Evolutionary conservation across 2,113 vertebrate genomes (phyloP).

Genomic region (Diadophis punctatus): DNA sequence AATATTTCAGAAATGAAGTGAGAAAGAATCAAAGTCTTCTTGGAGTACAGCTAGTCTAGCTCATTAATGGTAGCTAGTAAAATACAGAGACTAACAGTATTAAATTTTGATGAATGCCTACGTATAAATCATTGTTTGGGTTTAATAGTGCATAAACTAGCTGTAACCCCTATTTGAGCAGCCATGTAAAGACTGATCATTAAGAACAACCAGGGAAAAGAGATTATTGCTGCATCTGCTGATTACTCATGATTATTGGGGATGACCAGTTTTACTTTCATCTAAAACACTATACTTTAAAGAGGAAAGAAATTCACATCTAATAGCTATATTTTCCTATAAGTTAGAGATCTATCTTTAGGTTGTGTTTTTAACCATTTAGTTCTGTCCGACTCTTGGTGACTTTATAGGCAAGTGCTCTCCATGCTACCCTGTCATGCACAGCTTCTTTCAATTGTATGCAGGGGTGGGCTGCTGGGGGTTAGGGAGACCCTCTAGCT

Average conservation of each 20-base stretch:
- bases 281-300: background rate
- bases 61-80: background rate
- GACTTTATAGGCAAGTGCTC: background rate
- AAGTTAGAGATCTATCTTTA: background rate
- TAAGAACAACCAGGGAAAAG: background rate
- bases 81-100: background rate
- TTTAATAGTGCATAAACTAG: background rate
- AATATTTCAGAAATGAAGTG: constrained; percentile 36
- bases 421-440: background rate
- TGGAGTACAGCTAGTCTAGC: too few species aligned
- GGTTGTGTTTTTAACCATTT: background rate
- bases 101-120: background rate
- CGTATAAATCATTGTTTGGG: background rate
- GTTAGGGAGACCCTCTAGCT: too few species aligned
- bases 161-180: background rate
- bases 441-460: background rate
- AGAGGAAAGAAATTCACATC: background rate
- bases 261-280: background rate
- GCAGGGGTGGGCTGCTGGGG: too few species aligned
- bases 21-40: background rate
- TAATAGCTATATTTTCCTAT: background rate
- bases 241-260: background rate
- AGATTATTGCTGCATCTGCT: background rate
- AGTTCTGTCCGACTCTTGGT: background rate
- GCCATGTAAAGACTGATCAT: background rate